These are phyloP conservation scores for Ameiurus melas DNA, from an alignment of 2,113 vertebrate species.

Conservation along the genomic window DNA sequence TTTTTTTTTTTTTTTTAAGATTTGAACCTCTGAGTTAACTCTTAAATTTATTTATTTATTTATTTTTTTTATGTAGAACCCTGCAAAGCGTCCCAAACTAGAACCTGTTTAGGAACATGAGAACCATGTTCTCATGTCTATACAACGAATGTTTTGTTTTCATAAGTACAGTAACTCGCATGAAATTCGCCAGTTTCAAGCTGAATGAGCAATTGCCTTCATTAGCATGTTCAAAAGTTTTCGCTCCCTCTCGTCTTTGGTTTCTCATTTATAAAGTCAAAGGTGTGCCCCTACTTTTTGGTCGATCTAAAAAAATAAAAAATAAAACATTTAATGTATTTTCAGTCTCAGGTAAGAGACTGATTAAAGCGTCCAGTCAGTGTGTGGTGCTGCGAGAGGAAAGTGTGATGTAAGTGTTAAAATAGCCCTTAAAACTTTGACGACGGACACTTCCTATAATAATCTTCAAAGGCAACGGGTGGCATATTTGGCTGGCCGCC, in stretches of 20 bases:
- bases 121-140: no score
- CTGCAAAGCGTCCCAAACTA: background rate
- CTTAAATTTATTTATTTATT: background rate
- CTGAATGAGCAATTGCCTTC: background rate
- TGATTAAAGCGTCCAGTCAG: background rate
- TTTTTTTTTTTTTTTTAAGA: background rate
- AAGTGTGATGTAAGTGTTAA: slow-evolving; percentile 61
- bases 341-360: background rate
- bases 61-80: background rate
- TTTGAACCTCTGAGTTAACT: background rate
- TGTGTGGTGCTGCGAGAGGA: slow-evolving; percentile 50
- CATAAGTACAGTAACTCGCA: background rate
- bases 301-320: background rate
- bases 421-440: slow-evolving; percentile 48
- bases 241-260: background rate
- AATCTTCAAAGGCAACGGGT: slow-evolving; percentile 66
- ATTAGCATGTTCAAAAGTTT: background rate
- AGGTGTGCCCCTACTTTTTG: background rate
- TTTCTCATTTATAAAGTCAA: background rate
- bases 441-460: slow-evolving; percentile 66
- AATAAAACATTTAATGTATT: background rate
- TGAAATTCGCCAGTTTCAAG: background rate
- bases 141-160: background rate
- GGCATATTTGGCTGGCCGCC: slow-evolving; percentile 55
- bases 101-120: background rate